Evolutionary conservation across 2,888 invertebrate species (phyloP), one percentile per base, ranked within the genome.

Genomic region (Drosophila subquinaria): DNA sequence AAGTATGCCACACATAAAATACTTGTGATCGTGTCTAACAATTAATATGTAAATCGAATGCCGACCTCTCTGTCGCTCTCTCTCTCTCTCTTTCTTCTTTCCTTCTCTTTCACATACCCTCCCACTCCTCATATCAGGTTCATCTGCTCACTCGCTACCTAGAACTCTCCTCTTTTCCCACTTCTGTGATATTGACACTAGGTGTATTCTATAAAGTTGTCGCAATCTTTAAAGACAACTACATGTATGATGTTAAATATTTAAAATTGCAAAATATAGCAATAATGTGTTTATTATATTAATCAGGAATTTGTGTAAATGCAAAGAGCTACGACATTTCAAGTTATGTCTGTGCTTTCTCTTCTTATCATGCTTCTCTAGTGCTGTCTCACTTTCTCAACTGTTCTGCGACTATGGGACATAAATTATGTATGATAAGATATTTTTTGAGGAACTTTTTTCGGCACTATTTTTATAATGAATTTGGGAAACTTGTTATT

Each of bases 11-110:
- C 40, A 61, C 47, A 63, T 33, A 40, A 57, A 56, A 57, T 52
- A 64, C 27, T 43, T 64, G 59, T 79, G 59, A 69, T 51, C 42
- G 57, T 76, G 68, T 78, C 55, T 74, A 51, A 43, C 42, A 77
- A 72, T 72, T 75, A 59, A 69, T 87, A 69, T 81, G 79, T 76
- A 71, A 68, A 52, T 60, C 75, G 82, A 68, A 73, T 81, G 74
- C 71, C 52, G 72, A 61, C 66, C 66, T 51, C 36, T 62, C 43
- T 62, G 11, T 45, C 73, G 43, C 60, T 56, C 59, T 48, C 38
- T 52, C 73, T 36, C 53, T 57, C 40, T 63, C 55, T 65, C 48
- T 64, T 62, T 78, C 61, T 65, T 67, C 15, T 52, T 17, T 40
- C 45, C 61, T 48, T 48, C 57, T 53, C 20, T 20, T 33, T 50